These are phyloP conservation scores for Pycnomerus fuliginosus DNA, from an alignment of 2,888 invertebrate genomes.

Conservation along the genomic window DNA sequence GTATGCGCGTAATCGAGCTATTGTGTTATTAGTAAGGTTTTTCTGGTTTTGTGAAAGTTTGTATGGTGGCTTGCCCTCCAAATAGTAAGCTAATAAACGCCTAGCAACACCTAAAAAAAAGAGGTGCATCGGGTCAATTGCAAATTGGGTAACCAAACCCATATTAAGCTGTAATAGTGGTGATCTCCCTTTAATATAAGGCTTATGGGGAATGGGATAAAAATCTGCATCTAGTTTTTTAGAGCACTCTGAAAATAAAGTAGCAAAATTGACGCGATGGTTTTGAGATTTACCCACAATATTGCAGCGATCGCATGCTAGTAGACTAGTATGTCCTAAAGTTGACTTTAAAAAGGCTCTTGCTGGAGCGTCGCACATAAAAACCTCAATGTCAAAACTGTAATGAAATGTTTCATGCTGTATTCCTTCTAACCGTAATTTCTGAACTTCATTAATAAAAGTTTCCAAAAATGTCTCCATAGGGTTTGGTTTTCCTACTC, in stretches of 20 bases:
- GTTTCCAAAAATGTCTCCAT: constrained; percentile 3
- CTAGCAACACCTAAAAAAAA: not conserved
- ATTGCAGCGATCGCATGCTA: constrained; percentile 14
- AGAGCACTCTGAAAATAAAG: not conserved
- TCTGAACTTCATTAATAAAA: constrained; percentile 9
- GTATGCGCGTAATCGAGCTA: not conserved
- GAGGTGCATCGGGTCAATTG: not conserved
- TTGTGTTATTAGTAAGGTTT: not conserved
- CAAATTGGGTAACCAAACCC: not conserved
- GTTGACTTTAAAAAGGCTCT: constrained; percentile 12
- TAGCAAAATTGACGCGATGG: not conserved
- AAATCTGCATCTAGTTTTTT: not conserved
- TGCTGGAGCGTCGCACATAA: constrained; percentile 19
- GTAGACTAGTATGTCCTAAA: constrained; percentile 11
- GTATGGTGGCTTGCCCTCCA: not conserved
- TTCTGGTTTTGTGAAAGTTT: not conserved
- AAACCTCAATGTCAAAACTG: constrained; percentile 8
- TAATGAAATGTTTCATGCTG: not conserved
- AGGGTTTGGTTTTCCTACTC: constrained; percentile 11
- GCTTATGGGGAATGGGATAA: no score
- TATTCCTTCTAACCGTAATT: not conserved
- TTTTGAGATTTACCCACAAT: constrained; percentile 10
- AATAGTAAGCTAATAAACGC: not conserved
- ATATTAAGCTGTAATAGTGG: not conserved
- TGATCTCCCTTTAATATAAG: not conserved